Conservation (phyloP, 2,797 vertebrate genomes). For the Artibeus lituratus region DNA sequence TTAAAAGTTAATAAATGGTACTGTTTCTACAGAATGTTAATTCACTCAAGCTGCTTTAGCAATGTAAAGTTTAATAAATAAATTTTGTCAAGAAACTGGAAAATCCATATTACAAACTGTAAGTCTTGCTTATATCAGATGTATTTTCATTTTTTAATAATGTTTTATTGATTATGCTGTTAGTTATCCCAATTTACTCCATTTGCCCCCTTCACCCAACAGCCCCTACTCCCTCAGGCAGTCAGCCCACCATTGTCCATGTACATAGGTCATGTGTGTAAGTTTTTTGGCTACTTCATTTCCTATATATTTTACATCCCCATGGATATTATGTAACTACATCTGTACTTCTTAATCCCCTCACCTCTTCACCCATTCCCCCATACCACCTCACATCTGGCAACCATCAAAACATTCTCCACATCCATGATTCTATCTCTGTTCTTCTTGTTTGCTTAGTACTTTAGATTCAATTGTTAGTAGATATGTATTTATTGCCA, state of each 20-base stretch:
- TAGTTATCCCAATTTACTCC: background rate
- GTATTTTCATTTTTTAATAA: background rate
- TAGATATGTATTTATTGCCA: background rate
- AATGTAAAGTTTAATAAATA: conserved; percentile 9
- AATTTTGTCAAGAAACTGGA: background rate
- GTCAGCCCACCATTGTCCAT: background rate
- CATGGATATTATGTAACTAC: too few species aligned
- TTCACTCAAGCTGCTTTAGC: background rate
- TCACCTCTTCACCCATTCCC: background rate
- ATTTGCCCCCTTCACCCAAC: background rate
- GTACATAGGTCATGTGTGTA: background rate
- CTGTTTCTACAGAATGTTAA: conserved; percentile 10
- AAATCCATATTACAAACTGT: background rate
- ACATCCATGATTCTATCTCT: background rate
- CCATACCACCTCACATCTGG: background rate
- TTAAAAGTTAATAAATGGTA: background rate
- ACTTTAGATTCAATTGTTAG: background rate
- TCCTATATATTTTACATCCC: background rate
- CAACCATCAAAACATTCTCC: background rate
- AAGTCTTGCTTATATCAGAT: background rate
- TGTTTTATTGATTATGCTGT: background rate
- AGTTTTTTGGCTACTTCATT: background rate
- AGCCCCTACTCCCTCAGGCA: too few species aligned
- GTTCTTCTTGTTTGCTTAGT: background rate
- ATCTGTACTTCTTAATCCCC: background rate